Base-by-base conservation (phyloP, 2,113 vertebrate genomes). In the Muntiacus muntjak region DNA sequence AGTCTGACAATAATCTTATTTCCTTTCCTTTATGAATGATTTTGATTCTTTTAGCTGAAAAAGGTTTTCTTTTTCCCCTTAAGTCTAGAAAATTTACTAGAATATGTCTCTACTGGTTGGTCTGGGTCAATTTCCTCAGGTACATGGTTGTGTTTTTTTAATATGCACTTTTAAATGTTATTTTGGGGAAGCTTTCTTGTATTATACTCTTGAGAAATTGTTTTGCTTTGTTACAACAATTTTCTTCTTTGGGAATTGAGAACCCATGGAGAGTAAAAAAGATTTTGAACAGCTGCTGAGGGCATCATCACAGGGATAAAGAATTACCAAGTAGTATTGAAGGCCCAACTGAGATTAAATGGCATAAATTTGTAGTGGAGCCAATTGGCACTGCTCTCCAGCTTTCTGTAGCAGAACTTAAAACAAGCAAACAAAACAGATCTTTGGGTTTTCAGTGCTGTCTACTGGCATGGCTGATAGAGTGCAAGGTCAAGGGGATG, bases 261-360 rank as follows among this genome's bases (percentile, higher is more conserved):
- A 93, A 30, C 1, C 54, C 57, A 3, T 67, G 28, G 21, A 94
- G 97, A 90, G 43, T 81, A 62, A 87, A 94, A 93, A 94, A 55
- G 23, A 60, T 60, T 95, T 91, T 0, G 26, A 96, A 95, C 64
- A 96, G 86, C 86, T 97, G 67, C 82, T 93, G n/a, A 47, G 58
- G 36, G 50, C 86, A 97, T 84, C 40, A 89, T 96, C 36, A 55
- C 47, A 96, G 54, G 43, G n/a, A 89, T 93, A 60, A 97, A 97
- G 67, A 96, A 97, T 60, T 98, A 60, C 94, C 94, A 96, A 96
- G 30, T 60, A 95, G 55, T 71, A 82, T 82, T 97, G 91, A 93
- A 96, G 58, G n/a, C 60, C 83, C 87, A 96, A 58, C 52, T 96
- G 87, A 97, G 78, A 96, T 83, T 96, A 97, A 97, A 93, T 96